Evolutionary conservation across 2,888 invertebrate genomes (phyloP), one percentile per base, ranked within the genome.

Genomic region (Fragum whitleyi): DNA sequence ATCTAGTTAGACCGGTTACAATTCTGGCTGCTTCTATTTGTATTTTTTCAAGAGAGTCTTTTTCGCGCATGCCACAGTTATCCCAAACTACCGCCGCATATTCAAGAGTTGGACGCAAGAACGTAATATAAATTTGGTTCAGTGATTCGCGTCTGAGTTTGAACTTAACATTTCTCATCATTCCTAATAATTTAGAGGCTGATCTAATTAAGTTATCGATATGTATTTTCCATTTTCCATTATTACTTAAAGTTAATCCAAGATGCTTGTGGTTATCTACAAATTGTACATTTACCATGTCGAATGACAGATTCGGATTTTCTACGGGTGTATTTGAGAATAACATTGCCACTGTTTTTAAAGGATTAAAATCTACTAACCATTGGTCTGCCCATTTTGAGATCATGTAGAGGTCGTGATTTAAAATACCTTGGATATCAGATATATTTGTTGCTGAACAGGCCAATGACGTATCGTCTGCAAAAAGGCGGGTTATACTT

Each of bases 1-100:
- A 69, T 51, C 47, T 59, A 2, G 75, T 75, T 23, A 74, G 19
- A 16, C 76, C 76, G 6, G 70, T 76, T 2, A 71, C 62, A 51
- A 62, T 65, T 28, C 76, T n/a, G 9, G 76, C 77, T 21, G 71
- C 71, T 57, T 71, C 75, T n/a, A 71, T 65, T 51, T 71, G 71
- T 19, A 71, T 16, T 67, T 71, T 62, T 72, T 72, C 77, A 9
- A 77, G 21, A 19, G 67, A 26, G 14, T 72, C 51, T 47, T 65
- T 47, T 55, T 77, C 71, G 16, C 16, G 19, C 19, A 16, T 61
- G n/a, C n/a, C n/a, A n/a, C n/a, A n/a, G n/a, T n/a, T n/a, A n/a
- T n/a, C n/a, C n/a, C n/a, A n/a, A n/a, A n/a, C n/a, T n/a, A n/a
- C n/a, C n/a, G n/a, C n/a, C n/a, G n/a, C n/a, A n/a, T n/a, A n/a